Evolutionary conservation across 2,797 vertebrate genomes (phyloP), one percentile per base, ranked within the genome.

Genomic region (Pelobates cultripes): DNA sequence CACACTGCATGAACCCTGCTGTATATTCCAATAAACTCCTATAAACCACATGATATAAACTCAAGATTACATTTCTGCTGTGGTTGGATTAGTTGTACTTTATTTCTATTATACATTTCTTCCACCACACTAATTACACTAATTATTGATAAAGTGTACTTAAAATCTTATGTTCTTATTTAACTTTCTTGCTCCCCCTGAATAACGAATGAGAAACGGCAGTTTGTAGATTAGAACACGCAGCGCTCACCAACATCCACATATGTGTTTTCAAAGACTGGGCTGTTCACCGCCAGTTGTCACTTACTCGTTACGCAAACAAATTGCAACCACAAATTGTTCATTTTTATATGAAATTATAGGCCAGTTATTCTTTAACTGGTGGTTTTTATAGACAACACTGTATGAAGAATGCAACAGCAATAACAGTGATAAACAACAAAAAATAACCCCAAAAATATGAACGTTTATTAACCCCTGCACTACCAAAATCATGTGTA

Each of bases 11-110:
- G 92, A 95, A 93, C 90, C 86, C 90, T 93, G 90, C 89, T 93
- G 90, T 92, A 92, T 94, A 93, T 91, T 93, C 92, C 91, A 93
- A 93, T 92, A 92, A 93, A 92, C 88, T 92, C 86, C 84, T 87
- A 90, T 92, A 92, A 94, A 94, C 88, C 87, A 90, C 87, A 86
- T 0, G 72, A 93, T 91, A 91, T 87, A 92, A 93, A 92, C 88
- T 88, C 86, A 41, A 83, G 90, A 86, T 94, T 92, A 89, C 87
- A 87, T 94, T 94, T 92, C 93, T 91, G 87, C 83, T 85, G 68
- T 83, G 85, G 73, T 17, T 86, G 86, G 73, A 86, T 84, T 83
- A 83, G 77, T 73, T 75, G 73, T 70, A 79, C 67, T 75, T 84
- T 84, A 3, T 53, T 84, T 57, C 72, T 66, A 61, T 75, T 84